Percentiles rank a stretch among this genome's conserved stretches.
These are phyloP conservation scores for Parasteatoda tepidariorum DNA, from an alignment of 1,140 invertebrate species.

Conservation along the genomic window DNA sequence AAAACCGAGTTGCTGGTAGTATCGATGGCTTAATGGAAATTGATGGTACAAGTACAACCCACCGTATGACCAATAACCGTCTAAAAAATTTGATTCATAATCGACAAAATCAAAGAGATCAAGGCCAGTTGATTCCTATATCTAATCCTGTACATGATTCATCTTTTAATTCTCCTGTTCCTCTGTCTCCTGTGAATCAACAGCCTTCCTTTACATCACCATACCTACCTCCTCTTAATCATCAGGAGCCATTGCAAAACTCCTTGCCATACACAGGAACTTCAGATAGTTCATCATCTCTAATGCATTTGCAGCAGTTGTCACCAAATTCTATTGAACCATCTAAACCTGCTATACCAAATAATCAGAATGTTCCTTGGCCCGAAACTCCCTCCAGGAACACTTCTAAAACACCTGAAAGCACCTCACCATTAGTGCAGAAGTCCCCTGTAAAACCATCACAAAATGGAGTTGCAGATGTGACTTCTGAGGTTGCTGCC, in stretches of 20 bases:
- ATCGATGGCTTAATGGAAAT: conserved; percentile 19
- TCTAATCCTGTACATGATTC: conserved; percentile 33
- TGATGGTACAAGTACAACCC: conserved; percentile 55
- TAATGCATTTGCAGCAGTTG: conserved; percentile 48
- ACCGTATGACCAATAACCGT: conserved; percentile 65
- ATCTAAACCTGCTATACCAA: conserved; percentile 3
- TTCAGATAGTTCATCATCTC: conserved; percentile 30
- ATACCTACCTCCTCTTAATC: conserved; percentile 49
- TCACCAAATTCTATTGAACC: conserved; percentile 39
- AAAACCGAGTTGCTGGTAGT: conserved; percentile 1
- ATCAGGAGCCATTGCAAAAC: conserved; percentile 7
- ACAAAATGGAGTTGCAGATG: conserved; percentile 25
- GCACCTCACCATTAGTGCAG: background rate
- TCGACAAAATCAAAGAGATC: conserved; percentile 64
- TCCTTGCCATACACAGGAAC: conserved; percentile 16
- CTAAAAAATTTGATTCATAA: conserved; percentile 65
- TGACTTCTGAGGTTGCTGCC: background rate
- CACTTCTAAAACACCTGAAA: conserved; percentile 16
- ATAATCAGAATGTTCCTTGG: conserved; percentile 13
- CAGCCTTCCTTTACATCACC: conserved; percentile 27
- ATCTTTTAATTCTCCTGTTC: background rate
- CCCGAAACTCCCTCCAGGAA: background rate
- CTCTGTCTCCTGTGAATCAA: conserved; percentile 7
- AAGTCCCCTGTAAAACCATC: conserved; percentile 37
- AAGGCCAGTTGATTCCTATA: conserved; percentile 51